phyloP scores from a whole-genome alignment of 2,888 invertebrate genomes.

The Scotopteryx bipunctaria region DNA sequence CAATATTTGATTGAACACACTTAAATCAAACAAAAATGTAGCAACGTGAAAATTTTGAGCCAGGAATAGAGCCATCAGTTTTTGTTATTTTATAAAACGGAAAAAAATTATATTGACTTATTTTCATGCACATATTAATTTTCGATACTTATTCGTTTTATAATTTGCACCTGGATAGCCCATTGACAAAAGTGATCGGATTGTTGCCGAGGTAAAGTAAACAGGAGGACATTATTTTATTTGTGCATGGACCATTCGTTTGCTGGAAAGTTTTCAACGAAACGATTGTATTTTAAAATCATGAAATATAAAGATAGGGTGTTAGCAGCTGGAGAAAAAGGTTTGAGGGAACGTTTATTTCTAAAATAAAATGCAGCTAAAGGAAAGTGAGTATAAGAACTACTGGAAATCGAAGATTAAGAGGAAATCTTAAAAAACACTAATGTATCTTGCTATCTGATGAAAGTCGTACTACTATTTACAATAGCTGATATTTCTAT shows the following conservation, averaged over 20 bases:
- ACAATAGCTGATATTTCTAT: not conserved
- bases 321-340: slow-evolving; percentile 7
- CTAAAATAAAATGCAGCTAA: slow-evolving; percentile 12
- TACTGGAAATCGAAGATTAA: not conserved
- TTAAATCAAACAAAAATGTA: not conserved
- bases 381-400: slow-evolving; percentile 16
- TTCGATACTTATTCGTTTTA: slow-evolving; percentile 63
- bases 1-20: too few species aligned
- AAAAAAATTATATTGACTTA: too few species aligned
- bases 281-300: not conserved
- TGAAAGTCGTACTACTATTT: not conserved
- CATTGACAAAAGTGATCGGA: slow-evolving; percentile 96
- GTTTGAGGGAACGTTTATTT: slow-evolving; percentile 1
- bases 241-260: not conserved
- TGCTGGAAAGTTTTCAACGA: not conserved
- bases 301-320: not conserved
- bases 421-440: too few species aligned
- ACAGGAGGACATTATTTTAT: slow-evolving; percentile 26
- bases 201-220: slow-evolving; percentile 95
- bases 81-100: not conserved
- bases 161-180: slow-evolving; percentile 84
- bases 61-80: not conserved
- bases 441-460: not conserved
- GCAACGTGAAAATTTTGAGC: not conserved
- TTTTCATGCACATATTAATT: slow-evolving; percentile 27